A percentile compares a stretch with the other conserved stretches of the same genome.
Conservation (phyloP, 2,888 invertebrate genomes). For the Macropis europaea region DNA sequence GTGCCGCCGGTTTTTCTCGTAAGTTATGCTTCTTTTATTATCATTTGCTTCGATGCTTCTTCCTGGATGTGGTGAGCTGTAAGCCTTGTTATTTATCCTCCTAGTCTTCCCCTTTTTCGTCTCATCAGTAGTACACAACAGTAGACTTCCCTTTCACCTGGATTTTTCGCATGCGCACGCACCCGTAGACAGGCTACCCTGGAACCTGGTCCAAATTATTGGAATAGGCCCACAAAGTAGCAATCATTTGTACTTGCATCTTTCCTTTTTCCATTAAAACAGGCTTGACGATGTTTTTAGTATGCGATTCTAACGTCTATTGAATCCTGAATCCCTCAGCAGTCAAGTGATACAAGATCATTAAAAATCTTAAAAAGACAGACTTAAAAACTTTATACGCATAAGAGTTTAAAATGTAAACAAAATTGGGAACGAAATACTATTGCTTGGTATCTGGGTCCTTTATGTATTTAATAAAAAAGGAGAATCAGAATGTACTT, state of each 20-base stretch:
- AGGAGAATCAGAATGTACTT: neutral
- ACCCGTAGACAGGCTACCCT: constrained; percentile 56
- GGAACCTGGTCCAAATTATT: constrained; percentile 1
- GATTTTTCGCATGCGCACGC: constrained; percentile 67
- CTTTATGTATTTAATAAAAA: neutral
- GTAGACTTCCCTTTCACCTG: constrained; percentile 39
- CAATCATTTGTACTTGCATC: neutral
- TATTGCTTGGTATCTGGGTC: neutral
- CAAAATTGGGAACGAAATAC: neutral
- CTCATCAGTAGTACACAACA: constrained; percentile 38
- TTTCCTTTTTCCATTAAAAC: neutral
- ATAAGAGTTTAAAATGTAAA: too few species aligned
- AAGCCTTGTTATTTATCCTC: constrained; percentile 50
- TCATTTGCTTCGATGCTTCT: constrained; percentile 80
- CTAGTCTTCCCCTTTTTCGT: neutral
- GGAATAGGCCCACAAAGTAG: neutral
- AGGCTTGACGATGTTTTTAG: neutral
- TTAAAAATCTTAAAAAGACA: too few species aligned
- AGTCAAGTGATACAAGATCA: too few species aligned
- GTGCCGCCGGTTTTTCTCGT: constrained; percentile 79
- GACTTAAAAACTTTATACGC: too few species aligned
- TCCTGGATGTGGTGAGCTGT: constrained; percentile 75
- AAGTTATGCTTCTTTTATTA: constrained; percentile 80
- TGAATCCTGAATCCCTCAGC: too few species aligned
- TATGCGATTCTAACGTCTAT: neutral